These are phyloP conservation scores for Drosophila affinis DNA, from an alignment of 2,888 invertebrate species.

Conservation along the genomic window DNA sequence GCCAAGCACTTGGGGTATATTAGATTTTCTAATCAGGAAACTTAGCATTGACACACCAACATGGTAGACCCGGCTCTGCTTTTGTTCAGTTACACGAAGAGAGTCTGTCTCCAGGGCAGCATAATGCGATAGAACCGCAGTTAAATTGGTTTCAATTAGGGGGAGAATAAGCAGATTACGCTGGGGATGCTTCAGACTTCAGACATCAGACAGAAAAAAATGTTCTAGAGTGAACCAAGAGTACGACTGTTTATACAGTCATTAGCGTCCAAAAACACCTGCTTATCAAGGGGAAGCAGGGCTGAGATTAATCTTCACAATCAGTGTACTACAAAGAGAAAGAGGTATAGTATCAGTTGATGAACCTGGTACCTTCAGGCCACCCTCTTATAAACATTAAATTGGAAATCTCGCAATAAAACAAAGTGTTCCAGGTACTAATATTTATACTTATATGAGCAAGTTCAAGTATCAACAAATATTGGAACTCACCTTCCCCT, in stretches of 20 bases:
- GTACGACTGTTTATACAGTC: conserved; percentile 19
- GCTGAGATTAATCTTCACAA: conserved; percentile 29
- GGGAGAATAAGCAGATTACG: neutral
- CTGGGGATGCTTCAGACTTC: neutral
- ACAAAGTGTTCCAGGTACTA: neutral
- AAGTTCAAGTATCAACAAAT: too few relatives aligned
- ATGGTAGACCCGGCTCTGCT: conserved; percentile 5
- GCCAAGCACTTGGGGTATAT: conserved; percentile 1
- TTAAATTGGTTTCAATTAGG: conserved; percentile 78
- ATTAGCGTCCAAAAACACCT: conserved; percentile 30
- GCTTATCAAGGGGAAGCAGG: conserved; percentile 29
- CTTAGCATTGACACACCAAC: conserved; percentile 43
- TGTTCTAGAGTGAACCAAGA: neutral
- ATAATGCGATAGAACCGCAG: conserved; percentile 49
- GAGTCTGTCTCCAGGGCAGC: conserved; percentile 18
- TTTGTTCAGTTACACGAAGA: conserved; percentile 5
- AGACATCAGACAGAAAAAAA: neutral
- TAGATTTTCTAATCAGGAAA: conserved; percentile 43
- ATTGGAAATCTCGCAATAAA: neutral
- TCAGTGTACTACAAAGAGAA: conserved; percentile 4
- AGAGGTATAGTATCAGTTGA: neutral
- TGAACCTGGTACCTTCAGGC: neutral
- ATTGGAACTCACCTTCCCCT: too few relatives aligned
- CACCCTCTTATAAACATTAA: neutral
- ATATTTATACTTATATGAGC: too few relatives aligned